These are phyloP conservation scores for Agrotis clavis DNA, from an alignment of 2,888 invertebrate genomes.

Conservation along the genomic window DNA sequence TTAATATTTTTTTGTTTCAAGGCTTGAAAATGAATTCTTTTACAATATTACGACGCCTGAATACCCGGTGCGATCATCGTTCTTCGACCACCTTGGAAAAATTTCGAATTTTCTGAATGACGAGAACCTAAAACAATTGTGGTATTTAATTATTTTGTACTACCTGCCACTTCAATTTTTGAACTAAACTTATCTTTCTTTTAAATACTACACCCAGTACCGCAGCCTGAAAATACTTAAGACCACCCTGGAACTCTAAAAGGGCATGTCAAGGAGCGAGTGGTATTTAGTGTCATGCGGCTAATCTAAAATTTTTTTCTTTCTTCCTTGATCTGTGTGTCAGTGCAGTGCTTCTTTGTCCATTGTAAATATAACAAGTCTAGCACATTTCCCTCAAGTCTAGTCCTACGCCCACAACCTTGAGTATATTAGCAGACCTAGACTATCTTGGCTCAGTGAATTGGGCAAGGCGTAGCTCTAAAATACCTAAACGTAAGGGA, in stretches of 20 bases:
- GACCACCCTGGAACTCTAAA: no score
- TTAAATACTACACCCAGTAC: not conserved
- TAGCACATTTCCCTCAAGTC: not conserved
- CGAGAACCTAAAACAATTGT: not conserved
- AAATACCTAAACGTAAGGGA: constrained; percentile 45
- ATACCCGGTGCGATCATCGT: constrained; percentile 4
- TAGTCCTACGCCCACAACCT: constrained; percentile 33
- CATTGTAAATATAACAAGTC: not conserved
- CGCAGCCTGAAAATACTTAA: not conserved
- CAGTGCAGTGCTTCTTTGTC: not conserved
- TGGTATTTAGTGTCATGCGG: no score
- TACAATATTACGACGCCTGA: not conserved
- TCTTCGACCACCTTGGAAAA: constrained; percentile 26
- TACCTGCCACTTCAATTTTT: not conserved
- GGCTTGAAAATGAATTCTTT: not conserved
- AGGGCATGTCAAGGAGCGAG: no score
- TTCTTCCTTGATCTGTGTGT: no score
- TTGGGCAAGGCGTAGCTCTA: constrained; percentile 33
- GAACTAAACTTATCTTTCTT: not conserved
- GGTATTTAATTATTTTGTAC: constrained; percentile 8
- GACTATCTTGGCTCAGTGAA: not conserved
- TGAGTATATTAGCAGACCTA: constrained; percentile 28
- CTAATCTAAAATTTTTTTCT: no score
- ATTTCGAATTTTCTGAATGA: constrained; percentile 7
- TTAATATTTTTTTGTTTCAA: constrained; percentile 24